Base-by-base conservation (phyloP, 2,888 invertebrate species). In the Luperina nickerlii region DNA sequence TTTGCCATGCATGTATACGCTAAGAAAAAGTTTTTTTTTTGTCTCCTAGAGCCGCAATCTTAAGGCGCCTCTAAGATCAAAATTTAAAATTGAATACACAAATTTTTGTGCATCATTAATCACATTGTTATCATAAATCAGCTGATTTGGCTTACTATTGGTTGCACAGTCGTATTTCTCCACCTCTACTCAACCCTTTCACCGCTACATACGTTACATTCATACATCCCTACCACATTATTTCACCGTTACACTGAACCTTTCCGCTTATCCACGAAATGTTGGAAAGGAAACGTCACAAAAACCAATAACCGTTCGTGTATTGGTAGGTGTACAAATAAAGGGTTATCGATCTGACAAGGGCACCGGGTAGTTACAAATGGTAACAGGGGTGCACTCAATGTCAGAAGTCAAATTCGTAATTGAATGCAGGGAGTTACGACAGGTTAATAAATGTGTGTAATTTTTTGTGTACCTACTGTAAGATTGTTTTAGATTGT, bases 281-380 rank as follows among this genome's bases (percentile, higher is more conserved):
- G 57, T 85, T 74, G 48, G 67, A 74, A 74, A 88, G 70, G 75
- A 79, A 81, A 79, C 69, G 80, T 70, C 76, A 84, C 86, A 77
- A 85, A 84, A 82, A 84, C 79, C 82, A 87, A 87, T 87, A 87
- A 86, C 63, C 70, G 81, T 66, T 85, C 76, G 76, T 72, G 70
- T 78, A 69, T 88, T 73, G 85, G 81, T 79, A 74, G 79, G 79
- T 79, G 76, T 80, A 87, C 82, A 84, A 89, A 88, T 83, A 87
- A 86, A 79, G 90, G 85, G 87, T 87, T 91, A 91, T 91, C 87
- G 91, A 92, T 92, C 88, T 84, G 85, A 82, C 89, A 87, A 81
- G 86, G 84, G 82, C 86, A 82, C 72, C 32, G 72, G 77, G 86
- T 81, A 83, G 81, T 79, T 82, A 82, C 79, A 80, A 82, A 84